phyloP scores from a whole-genome alignment of 1,140 invertebrate species.

The Cylas formicarius region DNA sequence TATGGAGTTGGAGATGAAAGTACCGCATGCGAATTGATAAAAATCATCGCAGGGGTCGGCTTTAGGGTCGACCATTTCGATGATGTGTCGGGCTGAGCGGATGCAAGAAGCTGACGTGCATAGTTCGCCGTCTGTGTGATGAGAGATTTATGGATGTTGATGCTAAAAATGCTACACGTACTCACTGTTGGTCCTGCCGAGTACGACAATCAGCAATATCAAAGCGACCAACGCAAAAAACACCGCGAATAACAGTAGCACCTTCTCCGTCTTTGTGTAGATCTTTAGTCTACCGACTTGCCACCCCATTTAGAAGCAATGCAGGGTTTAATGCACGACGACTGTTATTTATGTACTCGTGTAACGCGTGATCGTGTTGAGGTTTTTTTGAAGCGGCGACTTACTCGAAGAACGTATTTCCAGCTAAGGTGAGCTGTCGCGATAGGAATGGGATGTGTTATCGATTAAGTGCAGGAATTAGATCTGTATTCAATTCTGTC shows the following conservation, averaged over 20 bases:
- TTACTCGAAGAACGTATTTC: too few relatives aligned
- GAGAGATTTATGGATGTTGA: too few relatives aligned
- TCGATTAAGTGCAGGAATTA: too few relatives aligned
- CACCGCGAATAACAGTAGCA: constrained; percentile 11
- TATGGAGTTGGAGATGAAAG: constrained; percentile 38
- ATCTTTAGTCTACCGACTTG: constrained; percentile 2
- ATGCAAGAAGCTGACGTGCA: constrained; percentile 22
- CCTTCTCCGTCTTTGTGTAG: constrained; percentile 14
- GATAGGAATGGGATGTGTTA: too few relatives aligned
- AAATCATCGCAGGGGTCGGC: constrained; percentile 75
- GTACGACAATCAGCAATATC: neutral
- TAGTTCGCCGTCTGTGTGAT: constrained; percentile 1
- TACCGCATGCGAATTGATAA: constrained; percentile 64
- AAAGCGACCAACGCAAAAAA: constrained; percentile 8
- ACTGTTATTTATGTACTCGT: too few relatives aligned
- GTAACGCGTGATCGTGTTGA: too few relatives aligned
- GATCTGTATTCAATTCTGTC: too few relatives aligned
- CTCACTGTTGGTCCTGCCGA: too few relatives aligned
- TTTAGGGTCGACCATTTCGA: constrained; percentile 47
- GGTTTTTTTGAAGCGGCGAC: too few relatives aligned
- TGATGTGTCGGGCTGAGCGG: constrained; percentile 45
- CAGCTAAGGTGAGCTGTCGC: too few relatives aligned
- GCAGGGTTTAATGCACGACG: too few relatives aligned
- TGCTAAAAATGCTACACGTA: too few relatives aligned
- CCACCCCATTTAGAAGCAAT: constrained; percentile 2